These are phyloP conservation scores for Oreochromis aureus DNA, from an alignment of 2,113 vertebrate species.

Conservation along the genomic window DNA sequence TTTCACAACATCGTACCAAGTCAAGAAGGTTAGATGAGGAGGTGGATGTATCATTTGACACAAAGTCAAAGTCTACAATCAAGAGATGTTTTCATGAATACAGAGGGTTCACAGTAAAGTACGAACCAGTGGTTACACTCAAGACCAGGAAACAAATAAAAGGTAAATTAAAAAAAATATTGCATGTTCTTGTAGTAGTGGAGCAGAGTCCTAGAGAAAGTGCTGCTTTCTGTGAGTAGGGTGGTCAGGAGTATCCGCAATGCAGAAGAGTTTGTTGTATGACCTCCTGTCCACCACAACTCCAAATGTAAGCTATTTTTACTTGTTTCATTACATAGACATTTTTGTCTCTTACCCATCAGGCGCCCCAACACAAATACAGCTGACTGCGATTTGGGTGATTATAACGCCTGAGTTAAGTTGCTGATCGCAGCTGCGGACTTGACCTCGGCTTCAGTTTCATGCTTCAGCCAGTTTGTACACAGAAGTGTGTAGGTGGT, in stretches of 20 bases:
- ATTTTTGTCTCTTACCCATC: conserved; percentile 6
- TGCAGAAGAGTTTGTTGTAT: background rate
- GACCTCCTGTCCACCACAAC: background rate
- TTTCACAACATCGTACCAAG: background rate
- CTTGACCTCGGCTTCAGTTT: conserved; percentile 27
- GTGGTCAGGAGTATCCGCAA: background rate
- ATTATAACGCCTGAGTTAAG: conserved; percentile 39
- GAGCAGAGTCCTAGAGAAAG: background rate
- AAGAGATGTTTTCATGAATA: background rate
- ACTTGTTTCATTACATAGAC: background rate
- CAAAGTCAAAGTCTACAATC: background rate
- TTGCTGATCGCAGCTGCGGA: conserved; percentile 35
- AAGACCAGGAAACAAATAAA: background rate
- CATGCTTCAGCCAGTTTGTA: conserved; percentile 21
- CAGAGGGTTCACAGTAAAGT: background rate
- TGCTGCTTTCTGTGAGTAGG: background rate
- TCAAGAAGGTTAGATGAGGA: background rate
- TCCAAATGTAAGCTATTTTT: background rate
- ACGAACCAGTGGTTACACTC: background rate
- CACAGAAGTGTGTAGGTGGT: background rate
- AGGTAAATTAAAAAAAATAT: background rate
- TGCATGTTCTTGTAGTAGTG: background rate
- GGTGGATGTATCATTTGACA: background rate
- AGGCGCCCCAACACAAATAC: conserved; percentile 27
- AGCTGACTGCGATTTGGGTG: conserved; percentile 26